A percentile compares a stretch with the other conserved stretches of the same genome.
Evolutionary conservation across 2,113 vertebrate species (phyloP).

Genomic region (Cygnus buccinator): DNA sequence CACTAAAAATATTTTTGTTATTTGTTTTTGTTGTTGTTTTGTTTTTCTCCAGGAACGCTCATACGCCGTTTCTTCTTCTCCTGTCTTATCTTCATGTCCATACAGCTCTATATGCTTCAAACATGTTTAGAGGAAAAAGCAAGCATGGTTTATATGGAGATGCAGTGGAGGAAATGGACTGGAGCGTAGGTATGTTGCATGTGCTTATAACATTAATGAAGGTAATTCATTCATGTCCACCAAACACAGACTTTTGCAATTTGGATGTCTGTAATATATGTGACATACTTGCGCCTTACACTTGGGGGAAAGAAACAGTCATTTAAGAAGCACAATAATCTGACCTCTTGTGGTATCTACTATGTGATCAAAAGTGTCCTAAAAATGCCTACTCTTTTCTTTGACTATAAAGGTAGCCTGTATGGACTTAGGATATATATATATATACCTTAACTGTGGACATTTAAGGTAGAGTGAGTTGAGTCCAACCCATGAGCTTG

Average conservation of each 20-base stretch:
- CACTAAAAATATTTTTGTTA: neutral
- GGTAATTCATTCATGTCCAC: neutral
- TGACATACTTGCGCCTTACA: neutral
- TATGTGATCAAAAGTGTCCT: neutral
- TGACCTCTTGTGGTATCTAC: neutral
- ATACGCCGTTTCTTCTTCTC: constrained; percentile 84
- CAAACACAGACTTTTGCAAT: neutral
- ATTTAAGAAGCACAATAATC: neutral
- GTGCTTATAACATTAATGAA: neutral
- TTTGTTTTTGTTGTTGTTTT: neutral
- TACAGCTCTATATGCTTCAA: constrained; percentile 84
- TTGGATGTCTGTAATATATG: neutral
- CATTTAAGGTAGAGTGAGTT: neutral
- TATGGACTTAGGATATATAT: neutral
- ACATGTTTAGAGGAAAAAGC: constrained; percentile 82
- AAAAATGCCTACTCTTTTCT: neutral
- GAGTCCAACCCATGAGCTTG: neutral
- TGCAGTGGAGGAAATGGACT: constrained; percentile 89
- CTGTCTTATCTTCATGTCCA: constrained; percentile 89
- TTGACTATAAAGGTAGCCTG: neutral
- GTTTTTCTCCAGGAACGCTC: constrained; percentile 70
- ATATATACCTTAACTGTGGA: neutral
- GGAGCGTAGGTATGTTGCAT: constrained; percentile 85
- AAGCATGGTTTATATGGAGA: constrained; percentile 88
- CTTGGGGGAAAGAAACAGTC: neutral